A percentile compares a stretch with the other conserved stretches of the same genome.
Conservation (phyloP, 2,113 vertebrate species). For the Beaufortia kweichowensis region DNA sequence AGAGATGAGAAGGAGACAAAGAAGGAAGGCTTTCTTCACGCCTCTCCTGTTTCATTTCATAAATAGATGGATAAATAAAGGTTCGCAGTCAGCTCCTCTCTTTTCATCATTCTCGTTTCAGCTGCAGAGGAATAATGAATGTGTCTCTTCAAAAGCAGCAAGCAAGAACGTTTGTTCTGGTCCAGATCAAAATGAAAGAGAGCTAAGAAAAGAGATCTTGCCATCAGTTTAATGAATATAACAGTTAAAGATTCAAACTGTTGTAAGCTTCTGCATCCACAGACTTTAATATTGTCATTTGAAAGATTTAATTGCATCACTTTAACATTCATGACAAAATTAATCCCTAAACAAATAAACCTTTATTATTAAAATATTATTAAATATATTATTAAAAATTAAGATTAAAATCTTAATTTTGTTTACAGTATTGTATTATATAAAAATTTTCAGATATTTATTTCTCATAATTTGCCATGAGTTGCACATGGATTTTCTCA, state of each 20-base stretch:
- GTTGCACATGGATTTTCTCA: no score
- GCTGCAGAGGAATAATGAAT: slow-evolving; percentile 34
- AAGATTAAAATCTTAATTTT: no score
- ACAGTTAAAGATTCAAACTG: not conserved
- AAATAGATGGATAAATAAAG: slow-evolving; percentile 42
- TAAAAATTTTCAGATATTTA: no score
- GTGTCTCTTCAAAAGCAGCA: slow-evolving; percentile 24
- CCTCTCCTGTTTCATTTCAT: slow-evolving; percentile 24
- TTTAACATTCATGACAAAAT: not conserved
- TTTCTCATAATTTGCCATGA: no score
- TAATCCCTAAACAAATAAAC: not conserved
- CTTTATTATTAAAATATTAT: no score
- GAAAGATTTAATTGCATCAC: not conserved
- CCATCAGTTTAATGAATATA: slow-evolving; percentile 12
- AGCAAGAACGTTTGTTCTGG: slow-evolving; percentile 31
- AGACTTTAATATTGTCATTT: no score
- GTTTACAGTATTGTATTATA: no score
- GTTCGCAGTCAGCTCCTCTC: slow-evolving; percentile 26
- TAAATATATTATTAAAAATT: no score
- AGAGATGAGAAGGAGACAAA: slow-evolving; percentile 11
- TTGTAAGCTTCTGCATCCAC: not conserved
- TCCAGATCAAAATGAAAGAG: slow-evolving; percentile 18
- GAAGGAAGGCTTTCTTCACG: not conserved
- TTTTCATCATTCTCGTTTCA: slow-evolving; percentile 30
- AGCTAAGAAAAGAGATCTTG: slow-evolving; percentile 11